Conservation (phyloP, 2,888 invertebrate genomes). For the Eupithecia vulgata region DNA sequence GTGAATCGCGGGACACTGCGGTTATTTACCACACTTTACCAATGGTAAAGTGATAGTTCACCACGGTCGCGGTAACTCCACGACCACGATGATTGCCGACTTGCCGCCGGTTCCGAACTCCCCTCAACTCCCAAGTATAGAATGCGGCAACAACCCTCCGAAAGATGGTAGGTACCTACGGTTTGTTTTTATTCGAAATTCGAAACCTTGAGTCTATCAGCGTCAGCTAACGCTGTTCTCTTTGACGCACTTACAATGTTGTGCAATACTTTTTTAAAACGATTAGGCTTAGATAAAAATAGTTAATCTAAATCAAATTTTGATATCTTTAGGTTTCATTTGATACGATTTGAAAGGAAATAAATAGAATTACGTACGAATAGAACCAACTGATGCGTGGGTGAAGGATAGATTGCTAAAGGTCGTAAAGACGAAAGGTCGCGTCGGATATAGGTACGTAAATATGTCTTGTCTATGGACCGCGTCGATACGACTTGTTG, state of each 20-base stretch:
- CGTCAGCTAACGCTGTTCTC: conserved; percentile 40
- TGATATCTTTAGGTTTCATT: not conserved
- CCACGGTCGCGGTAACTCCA: not conserved
- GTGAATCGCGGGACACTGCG: conserved; percentile 54
- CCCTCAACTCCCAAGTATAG: conserved; percentile 33
- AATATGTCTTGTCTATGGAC: conserved; percentile 3
- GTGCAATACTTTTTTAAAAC: not conserved
- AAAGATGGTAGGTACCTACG: conserved; percentile 57
- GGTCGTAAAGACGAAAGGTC: conserved; percentile 49
- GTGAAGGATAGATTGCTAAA: conserved; percentile 54
- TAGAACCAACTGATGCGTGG: conserved; percentile 48
- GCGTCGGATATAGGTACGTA: conserved; percentile 33
- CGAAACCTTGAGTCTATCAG: conserved; percentile 51
- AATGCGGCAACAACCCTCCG: not conserved
- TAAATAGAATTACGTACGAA: conserved; percentile 41
- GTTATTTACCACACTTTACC: conserved; percentile 7
- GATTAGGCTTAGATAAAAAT: not conserved
- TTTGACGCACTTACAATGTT: conserved; percentile 34
- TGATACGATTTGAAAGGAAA: conserved; percentile 34
- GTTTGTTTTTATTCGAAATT: conserved; percentile 59
- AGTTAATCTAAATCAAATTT: not conserved
- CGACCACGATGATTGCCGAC: conserved; percentile 71
- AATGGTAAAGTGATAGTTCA: conserved; percentile 1
- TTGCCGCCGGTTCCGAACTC: conserved; percentile 58
- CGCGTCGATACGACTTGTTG: conserved; percentile 68